Evolutionary conservation across 2,888 invertebrate genomes (phyloP).

Genomic region (Macaria liturata): DNA sequence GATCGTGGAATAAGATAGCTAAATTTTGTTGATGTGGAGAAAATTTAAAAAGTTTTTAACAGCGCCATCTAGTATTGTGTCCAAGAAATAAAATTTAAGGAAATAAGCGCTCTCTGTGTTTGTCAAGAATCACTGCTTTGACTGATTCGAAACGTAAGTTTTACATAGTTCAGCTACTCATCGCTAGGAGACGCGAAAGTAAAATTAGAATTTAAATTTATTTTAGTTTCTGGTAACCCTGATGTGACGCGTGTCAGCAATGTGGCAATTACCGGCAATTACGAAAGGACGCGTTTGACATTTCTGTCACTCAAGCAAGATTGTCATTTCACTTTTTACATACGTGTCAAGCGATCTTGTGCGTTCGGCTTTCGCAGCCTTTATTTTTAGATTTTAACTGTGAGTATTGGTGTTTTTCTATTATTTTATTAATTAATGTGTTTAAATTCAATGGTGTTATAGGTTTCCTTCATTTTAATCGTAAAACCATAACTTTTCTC

Average conservation of each 20-base stretch:
- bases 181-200: constrained; percentile 9
- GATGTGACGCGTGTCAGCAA: constrained; percentile 54
- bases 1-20: too few relatives aligned
- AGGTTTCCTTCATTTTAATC: background rate
- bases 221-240: constrained; percentile 35
- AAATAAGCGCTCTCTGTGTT: too few relatives aligned
- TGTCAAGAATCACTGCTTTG: too few relatives aligned
- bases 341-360: constrained; percentile 78
- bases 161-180: constrained; percentile 12
- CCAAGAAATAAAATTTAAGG: too few relatives aligned
- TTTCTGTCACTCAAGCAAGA: constrained; percentile 48
- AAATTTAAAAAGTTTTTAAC: too few relatives aligned
- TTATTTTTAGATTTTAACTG: constrained; percentile 75
- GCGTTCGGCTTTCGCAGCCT: constrained; percentile 71
- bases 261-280: constrained; percentile 28
- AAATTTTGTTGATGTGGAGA: too few relatives aligned
- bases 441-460: constrained; percentile 19
- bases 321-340: constrained; percentile 66
- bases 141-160: too few relatives aligned
- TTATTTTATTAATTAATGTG: constrained; percentile 19
- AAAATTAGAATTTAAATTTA: background rate
- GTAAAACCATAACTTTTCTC: constrained; percentile 11
- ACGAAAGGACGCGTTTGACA: constrained; percentile 59
- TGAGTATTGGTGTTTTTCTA: constrained; percentile 59
- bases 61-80: too few relatives aligned